phyloP scores from a whole-genome alignment of 2,888 invertebrate species.

The Acleris laterana region DNA sequence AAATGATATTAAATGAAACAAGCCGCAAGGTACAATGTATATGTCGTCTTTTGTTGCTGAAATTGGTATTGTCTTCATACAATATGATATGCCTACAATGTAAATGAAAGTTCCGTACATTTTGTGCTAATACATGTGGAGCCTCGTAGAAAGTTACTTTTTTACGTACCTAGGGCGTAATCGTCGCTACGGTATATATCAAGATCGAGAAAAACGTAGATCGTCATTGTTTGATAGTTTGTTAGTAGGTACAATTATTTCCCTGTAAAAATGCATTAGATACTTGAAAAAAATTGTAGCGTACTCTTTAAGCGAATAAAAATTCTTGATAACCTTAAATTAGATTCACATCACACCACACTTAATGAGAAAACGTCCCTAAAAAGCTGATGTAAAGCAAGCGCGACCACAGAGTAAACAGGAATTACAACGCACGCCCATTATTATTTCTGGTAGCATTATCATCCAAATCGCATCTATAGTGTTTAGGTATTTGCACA shows the following conservation, averaged over 20 bases:
- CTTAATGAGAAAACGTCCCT: neutral
- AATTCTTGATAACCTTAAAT: neutral
- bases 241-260: too few relatives aligned
- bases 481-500: constrained; percentile 83
- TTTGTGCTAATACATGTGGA: too few relatives aligned
- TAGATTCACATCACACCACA: neutral
- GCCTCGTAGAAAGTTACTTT: too few relatives aligned
- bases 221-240: too few relatives aligned
- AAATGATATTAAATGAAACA: constrained; percentile 77
- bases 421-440: constrained; percentile 66
- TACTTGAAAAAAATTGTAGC: too few relatives aligned
- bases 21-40: constrained; percentile 42
- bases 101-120: too few relatives aligned
- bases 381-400: constrained; percentile 45
- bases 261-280: too few relatives aligned
- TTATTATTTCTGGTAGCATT: constrained; percentile 80
- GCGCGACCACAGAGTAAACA: constrained; percentile 59
- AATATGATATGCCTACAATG: neutral
- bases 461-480: constrained; percentile 84
- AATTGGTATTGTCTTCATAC: constrained; percentile 31
- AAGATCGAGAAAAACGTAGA: too few relatives aligned
- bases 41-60: constrained; percentile 16
- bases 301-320: neutral
- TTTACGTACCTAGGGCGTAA: too few relatives aligned
- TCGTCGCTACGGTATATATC: too few relatives aligned